Conservation (phyloP, 2,797 vertebrate genomes). For the Salmo trutta region DNA sequence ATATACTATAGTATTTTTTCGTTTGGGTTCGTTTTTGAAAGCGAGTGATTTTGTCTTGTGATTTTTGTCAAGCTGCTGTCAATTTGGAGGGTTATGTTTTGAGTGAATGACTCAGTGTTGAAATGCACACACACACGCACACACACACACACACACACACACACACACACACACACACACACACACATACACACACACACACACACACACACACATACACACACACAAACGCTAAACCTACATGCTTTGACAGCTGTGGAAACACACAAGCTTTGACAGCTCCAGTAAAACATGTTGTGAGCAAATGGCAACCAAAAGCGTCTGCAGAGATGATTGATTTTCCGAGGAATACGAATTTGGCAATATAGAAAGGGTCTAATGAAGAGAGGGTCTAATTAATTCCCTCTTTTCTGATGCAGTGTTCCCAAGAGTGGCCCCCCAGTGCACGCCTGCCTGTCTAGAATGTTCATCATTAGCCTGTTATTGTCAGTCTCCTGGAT, state of each 20-base stretch:
- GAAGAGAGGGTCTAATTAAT: constrained; percentile 32
- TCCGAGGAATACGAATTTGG: constrained; percentile 40
- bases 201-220: neutral
- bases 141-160: too few species aligned
- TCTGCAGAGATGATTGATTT: constrained; percentile 51
- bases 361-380: neutral
- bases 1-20: too few species aligned
- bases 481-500: constrained; percentile 20
- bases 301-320: constrained; percentile 34
- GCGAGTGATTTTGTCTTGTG: too few species aligned
- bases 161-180: neutral
- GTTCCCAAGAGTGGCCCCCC: constrained; percentile 39
- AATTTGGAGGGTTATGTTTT: too few species aligned
- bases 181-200: neutral
- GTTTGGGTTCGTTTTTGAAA: too few species aligned
- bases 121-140: too few species aligned
- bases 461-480: constrained; percentile 25
- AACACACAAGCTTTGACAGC: constrained; percentile 33
- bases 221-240: neutral
- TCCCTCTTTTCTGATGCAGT: constrained; percentile 25
- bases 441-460: constrained; percentile 24
- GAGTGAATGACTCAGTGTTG: too few species aligned
- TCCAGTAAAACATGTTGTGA: constrained; percentile 29
- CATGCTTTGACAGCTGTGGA: neutral
- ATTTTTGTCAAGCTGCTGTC: too few species aligned